Evolutionary conservation across 2,113 vertebrate genomes (phyloP).

Genomic region (Rhizomys pruinosus): DNA sequence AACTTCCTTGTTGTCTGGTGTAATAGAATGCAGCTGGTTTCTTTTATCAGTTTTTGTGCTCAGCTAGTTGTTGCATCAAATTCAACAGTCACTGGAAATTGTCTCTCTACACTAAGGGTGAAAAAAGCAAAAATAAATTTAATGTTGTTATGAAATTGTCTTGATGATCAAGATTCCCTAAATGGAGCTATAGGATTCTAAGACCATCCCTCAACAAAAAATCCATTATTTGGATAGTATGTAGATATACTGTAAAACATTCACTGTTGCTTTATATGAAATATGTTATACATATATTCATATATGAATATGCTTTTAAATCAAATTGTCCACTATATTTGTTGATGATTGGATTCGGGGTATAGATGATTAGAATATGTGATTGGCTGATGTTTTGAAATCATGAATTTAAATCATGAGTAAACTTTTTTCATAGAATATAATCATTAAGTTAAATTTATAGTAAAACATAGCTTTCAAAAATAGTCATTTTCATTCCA

Average conservation of each 20-base stretch:
- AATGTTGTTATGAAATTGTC: neutral
- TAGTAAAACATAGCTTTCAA: neutral
- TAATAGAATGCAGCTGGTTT: neutral
- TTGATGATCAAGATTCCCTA: neutral
- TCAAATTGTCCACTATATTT: neutral
- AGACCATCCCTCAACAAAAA: neutral
- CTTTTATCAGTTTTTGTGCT: neutral
- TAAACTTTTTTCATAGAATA: neutral
- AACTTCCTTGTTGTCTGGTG: neutral
- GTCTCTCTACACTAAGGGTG: neutral
- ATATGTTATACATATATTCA: neutral
- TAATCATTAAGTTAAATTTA: conserved; percentile 27
- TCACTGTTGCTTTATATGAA: neutral
- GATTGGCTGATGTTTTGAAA: neutral
- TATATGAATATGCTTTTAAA: neutral
- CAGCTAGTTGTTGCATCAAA: neutral
- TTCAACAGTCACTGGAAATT: conserved; percentile 22
- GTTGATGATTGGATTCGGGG: neutral
- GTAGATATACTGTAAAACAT: neutral
- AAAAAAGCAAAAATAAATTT: neutral
- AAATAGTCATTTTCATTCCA: neutral
- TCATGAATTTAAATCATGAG: neutral
- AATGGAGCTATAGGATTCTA: neutral
- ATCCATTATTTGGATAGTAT: neutral
- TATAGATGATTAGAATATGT: neutral